Base-by-base conservation (phyloP, 2,113 vertebrate species). In the Ellobius talpinus region DNA sequence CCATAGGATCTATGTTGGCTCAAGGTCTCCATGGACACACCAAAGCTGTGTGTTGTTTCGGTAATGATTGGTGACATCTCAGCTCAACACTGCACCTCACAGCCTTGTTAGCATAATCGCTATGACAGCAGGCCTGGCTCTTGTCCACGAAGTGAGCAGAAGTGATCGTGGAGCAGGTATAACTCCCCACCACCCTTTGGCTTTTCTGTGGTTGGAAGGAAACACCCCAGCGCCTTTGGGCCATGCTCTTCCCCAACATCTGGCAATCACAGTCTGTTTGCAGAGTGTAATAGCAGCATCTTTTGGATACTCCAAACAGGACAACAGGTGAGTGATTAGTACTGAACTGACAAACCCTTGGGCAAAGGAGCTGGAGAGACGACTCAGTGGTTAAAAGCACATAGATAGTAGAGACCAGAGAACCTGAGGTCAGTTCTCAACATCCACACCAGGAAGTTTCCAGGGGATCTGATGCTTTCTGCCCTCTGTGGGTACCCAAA, bases 281-380 rank as follows among this genome's bases (percentile, higher is more conserved):
- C 47, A 79, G 55, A 13, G 74, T 68, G 17, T 42, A n/a, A 39
- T 66, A 78, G 47, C 42, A 39, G 4, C 3, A 12, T 9, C 58
- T 33, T 65, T 19, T 65, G 39, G 14, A 65, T 21, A 6, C 39
- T 42, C 4, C n/a, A 31, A 31, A 42, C 58, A 17, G 14, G 24
- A 65, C 92, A 94, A 66, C 7, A 55, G 73, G n/a, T 4, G 95
- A 91, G 92, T 63, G 50, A 24, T 42, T 87, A 7, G 31, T 65
- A 94, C 66, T 93, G 78, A 78, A 68, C 45, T 93, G 58, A 85
- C 58, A 87, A 93, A 45, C 16, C 63, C 3, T 45, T 85, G 58
- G 58, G 26, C 7, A 14, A 81, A 84, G 36, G 17, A 2, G 42
- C 70, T 47, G 39, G 39, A 63, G 81, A 63, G n/a, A 47, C 23